phyloP scores from a whole-genome alignment of 2,888 invertebrate genomes.

The Polydrusus tereticollis region DNA sequence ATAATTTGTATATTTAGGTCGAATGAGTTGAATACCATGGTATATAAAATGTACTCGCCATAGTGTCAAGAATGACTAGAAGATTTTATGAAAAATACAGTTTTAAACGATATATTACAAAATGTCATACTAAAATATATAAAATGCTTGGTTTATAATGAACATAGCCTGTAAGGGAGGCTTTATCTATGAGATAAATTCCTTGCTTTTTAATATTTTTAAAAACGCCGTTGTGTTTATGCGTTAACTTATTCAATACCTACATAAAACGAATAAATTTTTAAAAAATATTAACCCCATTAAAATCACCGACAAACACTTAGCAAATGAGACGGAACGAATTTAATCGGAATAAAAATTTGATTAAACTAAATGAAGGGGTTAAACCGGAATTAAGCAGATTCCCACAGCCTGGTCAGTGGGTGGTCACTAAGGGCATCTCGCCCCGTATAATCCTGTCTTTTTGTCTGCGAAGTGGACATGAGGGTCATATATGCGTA shows the following conservation, averaged over 20 bases:
- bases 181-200: no score
- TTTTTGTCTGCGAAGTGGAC: constrained; percentile 48
- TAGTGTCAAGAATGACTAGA: no score
- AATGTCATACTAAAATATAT: no score
- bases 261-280: background rate
- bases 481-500: constrained; percentile 38
- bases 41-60: no score
- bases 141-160: no score
- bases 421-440: constrained; percentile 47
- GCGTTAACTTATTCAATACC: background rate
- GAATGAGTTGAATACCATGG: no score
- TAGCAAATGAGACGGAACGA: constrained; percentile 34
- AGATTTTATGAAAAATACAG: no score
- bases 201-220: background rate
- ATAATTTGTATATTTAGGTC: no score
- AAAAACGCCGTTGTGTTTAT: background rate
- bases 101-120: no score
- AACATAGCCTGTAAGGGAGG: no score
- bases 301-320: constrained; percentile 25
- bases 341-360: constrained; percentile 51
- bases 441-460: constrained; percentile 48
- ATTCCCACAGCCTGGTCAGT: constrained; percentile 46
- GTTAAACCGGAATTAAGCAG: constrained; percentile 45
- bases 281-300: background rate
- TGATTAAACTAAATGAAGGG: constrained; percentile 50